phyloP scores from a whole-genome alignment of 2,113 vertebrate species.

The Mystacornis crossleyi region DNA sequence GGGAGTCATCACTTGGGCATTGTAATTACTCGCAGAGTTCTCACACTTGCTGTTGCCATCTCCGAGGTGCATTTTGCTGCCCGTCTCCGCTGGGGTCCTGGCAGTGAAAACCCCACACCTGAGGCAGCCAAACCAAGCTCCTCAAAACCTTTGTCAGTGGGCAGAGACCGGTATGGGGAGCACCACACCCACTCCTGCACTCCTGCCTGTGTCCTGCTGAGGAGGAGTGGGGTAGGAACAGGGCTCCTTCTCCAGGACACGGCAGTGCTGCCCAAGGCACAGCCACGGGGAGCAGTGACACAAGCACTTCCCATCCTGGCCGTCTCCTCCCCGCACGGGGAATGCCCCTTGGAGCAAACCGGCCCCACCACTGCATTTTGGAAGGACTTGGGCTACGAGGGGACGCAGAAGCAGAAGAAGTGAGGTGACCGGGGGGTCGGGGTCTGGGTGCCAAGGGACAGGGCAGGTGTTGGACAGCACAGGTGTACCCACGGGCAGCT shows the following conservation, averaged over 20 bases:
- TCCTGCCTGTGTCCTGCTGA: not conserved
- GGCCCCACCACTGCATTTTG: not conserved
- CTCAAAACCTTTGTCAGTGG: not conserved
- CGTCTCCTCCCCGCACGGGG: not conserved
- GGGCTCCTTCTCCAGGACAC: not conserved
- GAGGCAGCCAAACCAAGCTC: not conserved
- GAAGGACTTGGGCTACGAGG: not conserved
- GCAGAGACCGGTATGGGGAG: not conserved
- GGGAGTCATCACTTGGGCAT: not conserved
- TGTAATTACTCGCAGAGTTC: not conserved
- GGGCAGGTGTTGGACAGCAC: not conserved
- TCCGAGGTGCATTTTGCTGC: not conserved
- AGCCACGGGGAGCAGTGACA: not conserved
- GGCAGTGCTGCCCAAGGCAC: fast-evolving
- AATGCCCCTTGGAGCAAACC: not conserved
- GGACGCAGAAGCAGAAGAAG: not conserved
- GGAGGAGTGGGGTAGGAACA: not conserved
- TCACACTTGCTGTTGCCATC: not conserved
- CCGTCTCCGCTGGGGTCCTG: fast-evolving
- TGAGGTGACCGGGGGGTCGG: fast-evolving
- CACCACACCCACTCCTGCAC: not conserved
- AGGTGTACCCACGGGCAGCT: fast-evolving
- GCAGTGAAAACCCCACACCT: not conserved
- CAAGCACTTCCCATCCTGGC: not conserved
- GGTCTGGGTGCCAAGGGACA: not conserved